phyloP scores from a whole-genome alignment of 2,113 vertebrate genomes.

The Oreochromis spilurus region DNA sequence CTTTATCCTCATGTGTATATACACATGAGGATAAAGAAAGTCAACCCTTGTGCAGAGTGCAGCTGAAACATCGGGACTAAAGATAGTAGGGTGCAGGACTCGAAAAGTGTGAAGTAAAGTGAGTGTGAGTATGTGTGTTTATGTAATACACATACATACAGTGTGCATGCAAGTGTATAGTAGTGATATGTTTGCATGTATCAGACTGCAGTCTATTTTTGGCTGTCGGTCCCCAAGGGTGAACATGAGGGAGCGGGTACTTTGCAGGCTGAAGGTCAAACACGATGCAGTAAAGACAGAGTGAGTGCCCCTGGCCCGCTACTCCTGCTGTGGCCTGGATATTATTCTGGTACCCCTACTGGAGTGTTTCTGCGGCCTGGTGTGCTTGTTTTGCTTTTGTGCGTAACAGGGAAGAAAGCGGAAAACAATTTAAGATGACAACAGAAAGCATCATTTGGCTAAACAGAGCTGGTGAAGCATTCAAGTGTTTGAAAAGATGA shows the following conservation, averaged over 20 bases:
- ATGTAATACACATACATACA: neutral
- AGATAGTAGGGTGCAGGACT: conserved; percentile 10
- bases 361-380: neutral
- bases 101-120: conserved; percentile 19
- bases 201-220: conserved; percentile 49
- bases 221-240: conserved; percentile 17
- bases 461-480: neutral
- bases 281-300: conserved; percentile 46
- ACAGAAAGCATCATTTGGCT: neutral
- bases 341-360: conserved; percentile 32
- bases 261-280: conserved; percentile 61
- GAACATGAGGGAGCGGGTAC: conserved; percentile 40
- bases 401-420: neutral
- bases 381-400: conserved; percentile 12
- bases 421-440: neutral
- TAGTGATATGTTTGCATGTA: conserved; percentile 36
- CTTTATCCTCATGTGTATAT: no score
- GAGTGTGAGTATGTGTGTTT: neutral
- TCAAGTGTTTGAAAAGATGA: conserved; percentile 12
- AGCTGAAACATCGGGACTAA: conserved; percentile 15
- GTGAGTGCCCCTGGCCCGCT: conserved; percentile 27
- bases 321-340: conserved; percentile 30
- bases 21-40: neutral
- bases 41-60: neutral
- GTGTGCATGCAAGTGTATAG: neutral